A percentile compares a stretch with the other conserved stretches of the same genome.
Conservation (phyloP, 2,797 vertebrate species). For the Adelosebastes latens region DNA sequence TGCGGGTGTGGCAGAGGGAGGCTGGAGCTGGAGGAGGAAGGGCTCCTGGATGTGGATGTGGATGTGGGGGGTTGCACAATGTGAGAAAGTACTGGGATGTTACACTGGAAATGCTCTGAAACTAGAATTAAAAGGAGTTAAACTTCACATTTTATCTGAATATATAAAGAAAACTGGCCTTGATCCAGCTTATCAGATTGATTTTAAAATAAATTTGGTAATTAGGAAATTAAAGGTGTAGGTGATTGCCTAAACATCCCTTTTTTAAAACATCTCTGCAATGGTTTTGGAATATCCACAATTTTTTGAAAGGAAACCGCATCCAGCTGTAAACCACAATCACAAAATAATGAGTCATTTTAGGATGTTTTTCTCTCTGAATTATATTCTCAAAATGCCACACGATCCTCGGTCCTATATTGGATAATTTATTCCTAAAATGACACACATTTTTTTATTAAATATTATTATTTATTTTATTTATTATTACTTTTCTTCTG, state of each 20-base stretch:
- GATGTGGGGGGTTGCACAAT: constrained; percentile 41
- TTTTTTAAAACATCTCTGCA: neutral
- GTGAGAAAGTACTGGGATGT: constrained; percentile 27
- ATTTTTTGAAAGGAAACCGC: neutral
- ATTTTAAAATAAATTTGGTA: neutral
- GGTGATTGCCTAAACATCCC: neutral
- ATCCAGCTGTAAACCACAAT: neutral
- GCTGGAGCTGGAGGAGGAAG: constrained; percentile 60
- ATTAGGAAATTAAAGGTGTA: neutral
- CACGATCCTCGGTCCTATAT: neutral
- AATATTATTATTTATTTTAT: too few relatives aligned
- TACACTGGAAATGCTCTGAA: neutral
- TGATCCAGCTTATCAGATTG: neutral
- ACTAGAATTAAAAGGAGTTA: neutral
- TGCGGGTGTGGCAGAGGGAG: constrained; percentile 83
- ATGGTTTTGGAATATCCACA: neutral
- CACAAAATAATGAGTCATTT: neutral
- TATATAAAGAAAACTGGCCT: neutral
- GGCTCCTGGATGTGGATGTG: constrained; percentile 33
- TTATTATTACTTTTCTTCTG: too few relatives aligned
- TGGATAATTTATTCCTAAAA: neutral
- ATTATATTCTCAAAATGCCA: neutral
- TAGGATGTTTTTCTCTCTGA: neutral
- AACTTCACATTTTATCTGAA: neutral
- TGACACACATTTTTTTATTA: neutral